Base-by-base conservation (phyloP, 53 echinoderm and acorn worm species). In the Paelopatides confundens region DNA sequence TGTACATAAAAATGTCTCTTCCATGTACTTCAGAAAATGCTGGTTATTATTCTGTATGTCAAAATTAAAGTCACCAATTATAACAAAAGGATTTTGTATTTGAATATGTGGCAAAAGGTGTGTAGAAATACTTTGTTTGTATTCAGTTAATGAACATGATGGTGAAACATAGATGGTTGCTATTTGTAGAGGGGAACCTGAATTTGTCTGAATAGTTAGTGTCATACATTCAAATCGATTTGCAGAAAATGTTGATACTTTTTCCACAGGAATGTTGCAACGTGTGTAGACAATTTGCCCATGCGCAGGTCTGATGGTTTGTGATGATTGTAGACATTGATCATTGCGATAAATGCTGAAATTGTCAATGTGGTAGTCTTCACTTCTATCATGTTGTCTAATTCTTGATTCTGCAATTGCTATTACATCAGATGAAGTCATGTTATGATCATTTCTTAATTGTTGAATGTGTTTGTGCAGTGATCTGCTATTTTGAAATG, bases 61-160 rank as follows among this genome's bases (percentile, higher is more conserved):
- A 31, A 90, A 65, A 30, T 90, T 90, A 33, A 90, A 87, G 63
- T 90, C 91, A 26, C 91, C 86, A 17, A 32, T 33, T 15, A 90
- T 36, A 1, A 90, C 4, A 5, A 85, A 21, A 14, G 85, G 81
- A 21, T 35, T n/a, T 40, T 71, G 47, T 35, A 46, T 36, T 54
- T 85, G 39, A 81, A 89, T 89, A 8, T 84, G 35, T 34, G 84
- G 88, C 23, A 82, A 6, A 18, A 89, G 11, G 23, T 82, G 5
- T 68, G 5, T 15, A 7, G 28, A 9, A 66, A 84, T 34, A 49
- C 37, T 3, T 17, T 29, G 35, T 29, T 69, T 69, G 43, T 69
- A 85, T 32, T 52, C 23, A n/a, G n/a, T n/a, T n/a, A n/a, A n/a
- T n/a, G n/a, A n/a, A n/a, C n/a, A n/a, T n/a, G n/a, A n/a, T n/a